Percentiles rank a stretch among this genome's conserved stretches.
These are phyloP conservation scores for Acrocephalus kingi DNA, from an alignment of 2,113 vertebrate genomes.

Conservation along the genomic window DNA sequence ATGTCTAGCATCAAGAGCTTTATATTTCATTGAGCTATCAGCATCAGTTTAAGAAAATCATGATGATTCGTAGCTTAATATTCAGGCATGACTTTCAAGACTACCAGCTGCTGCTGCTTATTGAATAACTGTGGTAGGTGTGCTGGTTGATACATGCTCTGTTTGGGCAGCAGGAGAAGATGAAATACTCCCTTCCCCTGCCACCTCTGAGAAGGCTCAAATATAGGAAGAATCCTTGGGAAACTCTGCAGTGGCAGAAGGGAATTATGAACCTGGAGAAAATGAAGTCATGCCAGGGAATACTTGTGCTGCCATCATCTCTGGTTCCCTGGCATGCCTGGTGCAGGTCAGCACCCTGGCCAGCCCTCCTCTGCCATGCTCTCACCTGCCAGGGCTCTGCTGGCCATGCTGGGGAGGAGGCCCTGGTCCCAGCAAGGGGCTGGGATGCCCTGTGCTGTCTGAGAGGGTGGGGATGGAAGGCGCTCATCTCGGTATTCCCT, in stretches of 20 bases:
- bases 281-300: background rate
- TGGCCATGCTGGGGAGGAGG: background rate
- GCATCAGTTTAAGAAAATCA: background rate
- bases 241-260: background rate
- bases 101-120: background rate
- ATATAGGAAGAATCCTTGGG: background rate
- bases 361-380: background rate
- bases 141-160: background rate
- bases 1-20: background rate
- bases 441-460: background rate
- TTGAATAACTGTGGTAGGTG: background rate
- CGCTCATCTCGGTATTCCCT: background rate
- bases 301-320: rapidly evolving
- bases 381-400: background rate
- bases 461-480: background rate
- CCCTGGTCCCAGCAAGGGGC: no score
- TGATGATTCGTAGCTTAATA: background rate
- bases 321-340: rapidly evolving
- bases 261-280: background rate
- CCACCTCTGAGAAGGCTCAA: background rate
- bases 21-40: background rate
- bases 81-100: background rate
- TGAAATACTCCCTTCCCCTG: background rate
- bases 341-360: background rate
- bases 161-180: background rate